phyloP scores from a whole-genome alignment of 2,888 invertebrate genomes.

The Eupithecia exiguata region DNA sequence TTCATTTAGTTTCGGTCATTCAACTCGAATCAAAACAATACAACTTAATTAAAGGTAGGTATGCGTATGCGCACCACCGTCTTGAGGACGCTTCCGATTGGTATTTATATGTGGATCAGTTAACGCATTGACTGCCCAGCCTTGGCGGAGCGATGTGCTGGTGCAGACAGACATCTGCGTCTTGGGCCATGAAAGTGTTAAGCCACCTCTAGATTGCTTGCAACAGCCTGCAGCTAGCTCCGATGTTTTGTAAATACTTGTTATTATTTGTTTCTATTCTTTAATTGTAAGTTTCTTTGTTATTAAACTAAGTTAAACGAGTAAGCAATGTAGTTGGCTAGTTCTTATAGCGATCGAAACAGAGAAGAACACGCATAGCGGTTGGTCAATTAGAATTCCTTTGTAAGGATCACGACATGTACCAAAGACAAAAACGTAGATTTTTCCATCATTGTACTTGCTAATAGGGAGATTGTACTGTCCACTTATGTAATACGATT shows the following conservation, averaged over 20 bases:
- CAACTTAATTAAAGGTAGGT: not conserved
- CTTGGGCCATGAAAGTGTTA: no score
- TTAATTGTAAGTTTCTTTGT: no score
- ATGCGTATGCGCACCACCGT: not conserved
- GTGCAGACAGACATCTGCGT: no score
- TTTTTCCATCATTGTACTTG: conserved; percentile 10
- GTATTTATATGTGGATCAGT: not conserved
- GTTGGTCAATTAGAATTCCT: not conserved
- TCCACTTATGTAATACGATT: conserved; percentile 2
- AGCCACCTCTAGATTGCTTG: not conserved
- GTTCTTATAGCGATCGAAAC: not conserved
- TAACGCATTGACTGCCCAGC: no score
- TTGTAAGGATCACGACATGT: conserved; percentile 11
- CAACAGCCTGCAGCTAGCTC: not conserved
- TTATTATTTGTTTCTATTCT: not conserved
- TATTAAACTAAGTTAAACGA: no score
- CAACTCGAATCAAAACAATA: conserved; percentile 14
- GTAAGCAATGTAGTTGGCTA: not conserved
- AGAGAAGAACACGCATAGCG: conserved; percentile 9
- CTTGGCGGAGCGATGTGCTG: no score
- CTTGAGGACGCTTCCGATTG: not conserved
- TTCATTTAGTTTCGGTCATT: conserved; percentile 21
- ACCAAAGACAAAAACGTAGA: not conserved
- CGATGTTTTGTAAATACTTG: not conserved
- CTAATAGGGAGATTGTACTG: not conserved